phyloP scores from a whole-genome alignment of 2,797 vertebrate genomes.

The Melopsittacus undulatus region DNA sequence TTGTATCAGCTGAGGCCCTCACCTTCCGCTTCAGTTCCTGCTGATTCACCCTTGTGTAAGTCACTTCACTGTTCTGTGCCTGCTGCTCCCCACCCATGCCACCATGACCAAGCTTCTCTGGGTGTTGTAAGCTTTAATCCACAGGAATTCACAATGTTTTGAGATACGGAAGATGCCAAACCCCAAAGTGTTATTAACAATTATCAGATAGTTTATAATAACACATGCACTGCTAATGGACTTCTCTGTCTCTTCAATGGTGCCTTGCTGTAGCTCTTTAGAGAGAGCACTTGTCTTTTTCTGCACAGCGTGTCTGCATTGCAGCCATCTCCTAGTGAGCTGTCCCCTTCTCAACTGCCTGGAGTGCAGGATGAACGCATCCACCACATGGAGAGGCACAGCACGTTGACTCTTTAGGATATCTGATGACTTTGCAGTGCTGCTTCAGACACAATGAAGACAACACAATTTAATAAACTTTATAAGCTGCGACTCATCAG shows the following conservation, averaged over 20 bases:
- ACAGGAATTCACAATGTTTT: background rate
- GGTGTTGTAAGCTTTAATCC: background rate
- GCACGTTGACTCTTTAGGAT: background rate
- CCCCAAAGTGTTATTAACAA: background rate
- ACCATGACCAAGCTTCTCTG: background rate
- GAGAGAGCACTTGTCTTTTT: background rate
- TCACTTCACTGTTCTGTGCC: background rate
- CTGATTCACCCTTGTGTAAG: slow-evolving; percentile 49
- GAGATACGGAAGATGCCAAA: background rate
- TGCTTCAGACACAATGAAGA: background rate
- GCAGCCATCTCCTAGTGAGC: background rate
- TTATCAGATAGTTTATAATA: background rate
- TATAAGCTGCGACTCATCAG: slow-evolving; percentile 31
- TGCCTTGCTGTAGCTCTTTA: background rate
- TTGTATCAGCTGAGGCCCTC: background rate
- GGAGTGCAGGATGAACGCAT: background rate
- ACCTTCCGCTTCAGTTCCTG: slow-evolving; percentile 10
- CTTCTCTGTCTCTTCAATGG: background rate
- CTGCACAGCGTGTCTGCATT: background rate
- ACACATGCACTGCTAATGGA: background rate
- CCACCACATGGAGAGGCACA: background rate
- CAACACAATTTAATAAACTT: background rate
- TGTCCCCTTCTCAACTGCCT: background rate
- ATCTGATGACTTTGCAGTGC: background rate
- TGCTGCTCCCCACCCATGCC: background rate